These are phyloP conservation scores for Corythaixoides concolor DNA, from an alignment of 2,113 vertebrate genomes.

Conservation along the genomic window DNA sequence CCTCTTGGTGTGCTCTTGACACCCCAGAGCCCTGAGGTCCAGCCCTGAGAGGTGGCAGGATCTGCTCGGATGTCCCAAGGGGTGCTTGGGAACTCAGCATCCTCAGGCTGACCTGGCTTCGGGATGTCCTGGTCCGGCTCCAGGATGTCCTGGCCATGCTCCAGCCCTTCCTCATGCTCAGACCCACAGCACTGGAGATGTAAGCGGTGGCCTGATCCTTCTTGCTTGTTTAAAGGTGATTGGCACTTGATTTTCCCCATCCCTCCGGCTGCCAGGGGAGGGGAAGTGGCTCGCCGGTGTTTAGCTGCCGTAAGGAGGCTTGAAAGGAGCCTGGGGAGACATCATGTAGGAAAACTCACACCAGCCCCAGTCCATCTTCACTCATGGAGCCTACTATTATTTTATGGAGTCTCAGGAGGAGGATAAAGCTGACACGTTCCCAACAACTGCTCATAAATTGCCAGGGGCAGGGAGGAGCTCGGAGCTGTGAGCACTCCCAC, in stretches of 20 bases:
- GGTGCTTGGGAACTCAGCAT: not conserved
- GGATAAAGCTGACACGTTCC: slow-evolving; percentile 37
- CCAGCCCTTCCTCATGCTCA: not conserved
- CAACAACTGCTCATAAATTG: slow-evolving; percentile 34
- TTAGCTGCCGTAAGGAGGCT: not conserved
- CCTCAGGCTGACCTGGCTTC: not conserved
- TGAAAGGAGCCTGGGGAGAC: slow-evolving; percentile 61
- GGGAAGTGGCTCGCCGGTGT: not conserved
- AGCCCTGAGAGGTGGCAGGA: not conserved
- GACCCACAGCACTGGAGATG: rapidly evolving
- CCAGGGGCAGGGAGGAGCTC: not conserved
- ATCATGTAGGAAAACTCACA: slow-evolving; percentile 31
- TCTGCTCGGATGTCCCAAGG: not conserved
- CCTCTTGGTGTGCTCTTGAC: not conserved
- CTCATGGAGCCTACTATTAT: not conserved
- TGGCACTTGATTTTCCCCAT: not conserved
- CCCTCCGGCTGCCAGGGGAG: not conserved
- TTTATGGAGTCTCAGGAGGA: slow-evolving; percentile 57
- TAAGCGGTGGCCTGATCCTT: not conserved
- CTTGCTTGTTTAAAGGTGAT: not conserved
- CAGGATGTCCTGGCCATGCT: not conserved
- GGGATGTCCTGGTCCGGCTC: not conserved
- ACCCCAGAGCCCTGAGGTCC: not conserved
- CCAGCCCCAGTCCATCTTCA: slow-evolving; percentile 47
- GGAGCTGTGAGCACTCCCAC: rapidly evolving